phyloP scores from a whole-genome alignment of 2,888 invertebrate genomes.

The Scaptomyza caliginosa region DNA sequence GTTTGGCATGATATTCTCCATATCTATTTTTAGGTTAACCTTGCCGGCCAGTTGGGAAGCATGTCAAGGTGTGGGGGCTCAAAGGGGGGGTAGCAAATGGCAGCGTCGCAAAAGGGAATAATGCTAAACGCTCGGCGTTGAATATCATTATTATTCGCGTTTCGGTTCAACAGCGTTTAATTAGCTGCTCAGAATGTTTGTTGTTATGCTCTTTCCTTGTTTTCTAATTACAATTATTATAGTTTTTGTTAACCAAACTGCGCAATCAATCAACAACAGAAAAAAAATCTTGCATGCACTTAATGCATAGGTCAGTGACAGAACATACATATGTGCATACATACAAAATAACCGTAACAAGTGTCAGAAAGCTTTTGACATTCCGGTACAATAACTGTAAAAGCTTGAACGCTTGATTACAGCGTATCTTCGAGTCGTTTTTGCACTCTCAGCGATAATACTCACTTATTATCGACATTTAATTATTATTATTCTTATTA shows the following conservation, averaged over 20 bases:
- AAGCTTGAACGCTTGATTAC: neutral
- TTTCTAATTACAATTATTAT: conserved; percentile 3
- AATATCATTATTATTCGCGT: conserved; percentile 43
- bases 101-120: neutral
- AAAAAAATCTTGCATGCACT: neutral
- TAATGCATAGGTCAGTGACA: conserved; percentile 48
- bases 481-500: neutral
- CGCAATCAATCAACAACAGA: conserved; percentile 26
- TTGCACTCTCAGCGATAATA: too few relatives aligned
- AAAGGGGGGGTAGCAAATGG: neutral
- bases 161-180: conserved; percentile 44
- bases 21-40: conserved; percentile 74
- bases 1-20: conserved; percentile 68
- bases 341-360: conserved; percentile 2
- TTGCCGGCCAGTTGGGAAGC: conserved; percentile 51
- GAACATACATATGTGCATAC: neutral
- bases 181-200: conserved; percentile 19
- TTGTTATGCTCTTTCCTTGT: neutral
- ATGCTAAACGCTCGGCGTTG: neutral
- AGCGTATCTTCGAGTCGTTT: neutral
- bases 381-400: neutral
- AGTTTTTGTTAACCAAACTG: conserved; percentile 18
- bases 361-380: neutral
- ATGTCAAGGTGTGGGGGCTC: conserved; percentile 12
- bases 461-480: neutral